Conservation (phyloP, 2,888 invertebrate species). For the Agrotis segetum region DNA sequence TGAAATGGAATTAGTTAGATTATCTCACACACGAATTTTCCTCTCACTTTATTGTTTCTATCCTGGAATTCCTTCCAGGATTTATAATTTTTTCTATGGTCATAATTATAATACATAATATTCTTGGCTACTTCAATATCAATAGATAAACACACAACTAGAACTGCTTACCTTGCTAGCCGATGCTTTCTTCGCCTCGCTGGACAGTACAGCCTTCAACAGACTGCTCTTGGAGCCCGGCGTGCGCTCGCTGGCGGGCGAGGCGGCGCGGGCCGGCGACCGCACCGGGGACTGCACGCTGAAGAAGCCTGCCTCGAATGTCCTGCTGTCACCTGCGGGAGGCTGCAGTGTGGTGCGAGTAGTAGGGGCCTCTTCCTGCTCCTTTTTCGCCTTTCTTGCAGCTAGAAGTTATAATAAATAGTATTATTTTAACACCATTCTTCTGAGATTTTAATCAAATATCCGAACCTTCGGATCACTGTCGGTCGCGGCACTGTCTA, state of each 20-base stretch:
- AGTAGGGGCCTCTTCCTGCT: constrained; percentile 57
- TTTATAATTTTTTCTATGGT: too few relatives aligned
- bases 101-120: too few relatives aligned
- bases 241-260: constrained; percentile 39
- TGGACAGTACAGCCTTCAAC: constrained; percentile 82
- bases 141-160: neutral
- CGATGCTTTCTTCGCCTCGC: constrained; percentile 83
- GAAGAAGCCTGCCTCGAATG: constrained; percentile 88
- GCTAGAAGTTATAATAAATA: constrained; percentile 67
- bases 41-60: too few relatives aligned
- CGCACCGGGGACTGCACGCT: constrained; percentile 83
- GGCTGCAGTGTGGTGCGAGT: constrained; percentile 7
- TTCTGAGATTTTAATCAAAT: neutral
- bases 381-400: constrained; percentile 81
- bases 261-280: constrained; percentile 29
- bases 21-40: neutral
- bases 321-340: constrained; percentile 67
- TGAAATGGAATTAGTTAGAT: constrained; percentile 59
- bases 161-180: constrained; percentile 75
- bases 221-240: constrained; percentile 65
- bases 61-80: too few relatives aligned
- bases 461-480: too few relatives aligned
- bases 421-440: neutral
- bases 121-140: too few relatives aligned
- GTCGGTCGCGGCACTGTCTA: too few relatives aligned